Base-by-base conservation (phyloP, 1,140 invertebrate genomes). In the Euwallacea fornicatus region DNA sequence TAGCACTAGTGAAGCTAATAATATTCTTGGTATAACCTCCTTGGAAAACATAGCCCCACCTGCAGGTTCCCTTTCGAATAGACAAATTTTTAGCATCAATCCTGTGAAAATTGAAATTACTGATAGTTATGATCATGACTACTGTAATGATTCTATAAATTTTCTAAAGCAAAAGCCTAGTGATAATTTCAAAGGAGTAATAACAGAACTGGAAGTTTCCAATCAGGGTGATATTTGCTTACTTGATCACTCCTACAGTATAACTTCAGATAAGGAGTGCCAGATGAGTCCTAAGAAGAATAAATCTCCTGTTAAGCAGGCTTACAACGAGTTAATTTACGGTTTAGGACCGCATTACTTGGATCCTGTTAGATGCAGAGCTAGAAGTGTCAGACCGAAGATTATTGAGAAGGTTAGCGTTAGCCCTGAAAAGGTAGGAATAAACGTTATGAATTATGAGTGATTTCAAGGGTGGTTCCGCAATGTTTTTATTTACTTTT, bases 221-320 rank as follows among this genome's bases (percentile, higher is more conserved):
- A 44, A 55, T 46, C 9, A 43, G 11, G n/a, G n/a, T 7, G 68
- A 62, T 21, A 47, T 54, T 69, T 42, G 10, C 9, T 42, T 63
- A 46, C 58, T 11, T 44, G 77, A 78, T 46, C 77, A 78, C 65
- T 56, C 66, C 8, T 78, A 78, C 46, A 73, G 73, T 68, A 55
- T 74, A 16, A 68, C 73, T 50, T 43, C 13, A 63, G 43, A 58
- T 47, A 60, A 67, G 41, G 60, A 66, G 11, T 21, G 53, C 11
- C 50, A 55, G 16, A 58, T 56, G 58, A 44, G 4, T 6, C 7
- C 33, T 21, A 11, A 58, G 64, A 72, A 72, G 46, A 68, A 46
- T 53, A 68, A 63, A 42, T 67, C 66, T n/a, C 66, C 71, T 7
- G 56, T 72, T 13, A 72, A 68, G 43, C 71, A 72, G 53, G 53